A percentile compares a stretch with the other conserved stretches of the same genome.
Evolutionary conservation across 2,113 vertebrate species (phyloP).

Genomic region (Hippolais icterina): DNA sequence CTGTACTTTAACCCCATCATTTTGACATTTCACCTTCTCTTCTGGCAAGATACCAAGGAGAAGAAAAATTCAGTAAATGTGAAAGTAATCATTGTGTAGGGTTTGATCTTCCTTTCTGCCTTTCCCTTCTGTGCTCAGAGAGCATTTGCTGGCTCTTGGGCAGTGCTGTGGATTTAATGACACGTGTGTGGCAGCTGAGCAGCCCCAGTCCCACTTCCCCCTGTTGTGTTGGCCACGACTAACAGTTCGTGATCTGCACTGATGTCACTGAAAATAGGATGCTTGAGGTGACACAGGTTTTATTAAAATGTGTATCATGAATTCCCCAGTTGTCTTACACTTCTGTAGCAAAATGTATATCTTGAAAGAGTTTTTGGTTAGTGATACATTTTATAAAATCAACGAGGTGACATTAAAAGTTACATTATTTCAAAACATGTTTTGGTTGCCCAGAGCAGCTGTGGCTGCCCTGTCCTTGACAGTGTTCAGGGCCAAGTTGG

Average conservation of each 20-base stretch:
- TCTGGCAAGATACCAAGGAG: neutral
- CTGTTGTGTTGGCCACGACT: accelerated
- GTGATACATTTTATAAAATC: neutral
- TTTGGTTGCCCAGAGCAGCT: neutral
- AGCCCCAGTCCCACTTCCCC: neutral
- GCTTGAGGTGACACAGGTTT: neutral
- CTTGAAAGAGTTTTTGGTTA: neutral
- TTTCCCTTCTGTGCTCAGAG: neutral
- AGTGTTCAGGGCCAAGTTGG: too few species aligned
- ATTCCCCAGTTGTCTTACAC: neutral
- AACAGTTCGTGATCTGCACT: neutral
- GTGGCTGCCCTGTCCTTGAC: neutral
- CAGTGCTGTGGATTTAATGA: neutral
- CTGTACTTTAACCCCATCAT: neutral
- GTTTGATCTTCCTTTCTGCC: neutral
- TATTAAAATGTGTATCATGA: neutral
- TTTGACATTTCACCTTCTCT: neutral
- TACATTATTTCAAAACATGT: neutral
- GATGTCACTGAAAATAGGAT: neutral
- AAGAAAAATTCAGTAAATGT: neutral
- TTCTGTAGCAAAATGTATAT: neutral
- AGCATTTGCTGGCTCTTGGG: neutral
- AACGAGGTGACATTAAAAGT: neutral
- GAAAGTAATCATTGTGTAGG: neutral
- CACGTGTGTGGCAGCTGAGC: accelerated